A percentile compares a stretch with the other conserved stretches of the same genome.
Evolutionary conservation across 2,113 vertebrate genomes (phyloP).

Genomic region (Circaetus cinerascens): DNA sequence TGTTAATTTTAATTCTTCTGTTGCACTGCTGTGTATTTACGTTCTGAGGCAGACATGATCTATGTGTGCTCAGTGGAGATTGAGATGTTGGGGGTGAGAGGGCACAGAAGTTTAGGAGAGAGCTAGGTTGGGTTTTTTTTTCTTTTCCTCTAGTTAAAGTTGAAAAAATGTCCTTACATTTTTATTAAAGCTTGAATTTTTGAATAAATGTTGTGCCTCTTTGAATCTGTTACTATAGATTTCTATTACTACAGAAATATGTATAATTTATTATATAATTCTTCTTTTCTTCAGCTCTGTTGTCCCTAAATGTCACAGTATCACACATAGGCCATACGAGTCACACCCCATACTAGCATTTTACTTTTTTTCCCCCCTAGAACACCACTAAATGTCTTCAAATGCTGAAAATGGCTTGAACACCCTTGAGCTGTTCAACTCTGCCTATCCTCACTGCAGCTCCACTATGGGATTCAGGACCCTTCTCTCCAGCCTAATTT

Average conservation of each 20-base stretch:
- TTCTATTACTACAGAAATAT: background rate
- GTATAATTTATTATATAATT: background rate
- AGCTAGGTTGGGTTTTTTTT: background rate
- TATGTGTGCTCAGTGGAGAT: background rate
- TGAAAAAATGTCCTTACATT: background rate
- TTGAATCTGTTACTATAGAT: background rate
- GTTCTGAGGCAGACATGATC: conserved; percentile 29
- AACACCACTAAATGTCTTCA: background rate
- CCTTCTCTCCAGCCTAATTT: background rate
- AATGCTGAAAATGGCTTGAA: background rate
- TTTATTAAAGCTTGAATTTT: background rate
- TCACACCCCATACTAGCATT: background rate
- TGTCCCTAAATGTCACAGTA: background rate
- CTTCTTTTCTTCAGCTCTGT: background rate
- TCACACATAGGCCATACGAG: background rate
- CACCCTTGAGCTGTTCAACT: background rate
- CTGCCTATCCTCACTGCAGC: background rate
- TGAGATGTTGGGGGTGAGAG: background rate
- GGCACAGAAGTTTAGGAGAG: background rate
- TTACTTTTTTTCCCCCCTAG: background rate
- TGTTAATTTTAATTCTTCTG: conserved; percentile 31
- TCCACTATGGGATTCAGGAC: background rate
- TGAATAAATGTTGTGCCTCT: background rate
- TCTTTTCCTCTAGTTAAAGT: background rate
- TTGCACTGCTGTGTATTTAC: background rate